Evolutionary conservation across 2,888 invertebrate genomes (phyloP).

Genomic region (Parnassius glacialis): DNA sequence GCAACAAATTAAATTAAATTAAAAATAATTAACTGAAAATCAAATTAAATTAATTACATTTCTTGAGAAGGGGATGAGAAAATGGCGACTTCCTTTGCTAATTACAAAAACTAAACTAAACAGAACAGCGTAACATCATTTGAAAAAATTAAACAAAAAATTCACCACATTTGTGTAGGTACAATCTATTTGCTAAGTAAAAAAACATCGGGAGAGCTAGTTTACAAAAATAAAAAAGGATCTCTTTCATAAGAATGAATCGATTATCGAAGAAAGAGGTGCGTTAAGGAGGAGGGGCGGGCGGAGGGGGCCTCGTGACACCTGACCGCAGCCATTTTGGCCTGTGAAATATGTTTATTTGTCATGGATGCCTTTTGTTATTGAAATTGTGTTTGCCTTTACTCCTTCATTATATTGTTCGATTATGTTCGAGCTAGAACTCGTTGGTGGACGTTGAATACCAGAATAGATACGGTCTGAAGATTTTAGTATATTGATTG

Average conservation of each 20-base stretch:
- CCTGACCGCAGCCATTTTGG: slow-evolving; percentile 80
- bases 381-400: slow-evolving; percentile 80
- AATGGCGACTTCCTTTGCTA: too few relatives aligned
- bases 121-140: too few relatives aligned
- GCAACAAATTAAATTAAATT: too few relatives aligned
- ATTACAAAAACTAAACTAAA: too few relatives aligned
- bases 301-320: slow-evolving; percentile 64
- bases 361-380: slow-evolving; percentile 78
- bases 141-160: too few relatives aligned
- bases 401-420: slow-evolving; percentile 80
- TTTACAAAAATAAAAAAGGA: slow-evolving; percentile 53
- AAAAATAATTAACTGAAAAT: too few relatives aligned
- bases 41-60: too few relatives aligned
- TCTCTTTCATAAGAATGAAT: slow-evolving; percentile 69
- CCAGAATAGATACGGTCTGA: slow-evolving; percentile 67
- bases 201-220: slow-evolving; percentile 24
- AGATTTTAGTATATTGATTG: slow-evolving; percentile 79
- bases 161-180: too few relatives aligned
- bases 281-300: slow-evolving; percentile 38
- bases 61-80: too few relatives aligned
- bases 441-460: slow-evolving; percentile 72
- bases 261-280: slow-evolving; percentile 68
- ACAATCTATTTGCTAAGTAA: too few relatives aligned
- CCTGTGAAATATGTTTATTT: slow-evolving; percentile 81
- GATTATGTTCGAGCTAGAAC: slow-evolving; percentile 73